Evolutionary conservation across 1,140 invertebrate genomes (phyloP).

Genomic region (Sinonovacula constricta): DNA sequence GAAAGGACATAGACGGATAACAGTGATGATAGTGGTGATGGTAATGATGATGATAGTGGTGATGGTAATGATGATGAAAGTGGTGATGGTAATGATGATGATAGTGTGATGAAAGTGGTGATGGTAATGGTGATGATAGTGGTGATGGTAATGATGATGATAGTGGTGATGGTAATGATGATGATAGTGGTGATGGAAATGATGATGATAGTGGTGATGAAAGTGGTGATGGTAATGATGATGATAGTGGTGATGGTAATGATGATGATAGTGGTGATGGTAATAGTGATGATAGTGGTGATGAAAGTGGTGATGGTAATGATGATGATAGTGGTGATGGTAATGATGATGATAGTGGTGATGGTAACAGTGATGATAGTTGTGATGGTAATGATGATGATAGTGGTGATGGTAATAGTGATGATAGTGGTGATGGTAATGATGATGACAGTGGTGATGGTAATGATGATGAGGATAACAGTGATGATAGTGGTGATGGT

Average conservation of each 20-base stretch:
- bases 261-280: background rate
- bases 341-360: background rate
- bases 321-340: background rate
- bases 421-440: background rate
- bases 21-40: background rate
- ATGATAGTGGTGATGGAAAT: background rate
- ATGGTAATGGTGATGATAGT: conserved; percentile 2
- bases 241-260: background rate
- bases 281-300: background rate
- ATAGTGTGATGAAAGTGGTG: background rate
- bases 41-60: background rate
- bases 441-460: background rate
- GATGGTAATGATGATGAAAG: background rate
- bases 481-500: background rate
- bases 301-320: background rate
- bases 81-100: background rate
- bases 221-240: background rate
- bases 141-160: background rate
- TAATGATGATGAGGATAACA: background rate
- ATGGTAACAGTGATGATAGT: background rate
- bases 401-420: background rate
- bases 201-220: background rate
- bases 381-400: background rate
- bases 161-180: background rate
- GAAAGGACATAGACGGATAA: too few species aligned